Base-by-base conservation (phyloP, 2,113 vertebrate species). In the Brachyhypopomus occidentalis region DNA sequence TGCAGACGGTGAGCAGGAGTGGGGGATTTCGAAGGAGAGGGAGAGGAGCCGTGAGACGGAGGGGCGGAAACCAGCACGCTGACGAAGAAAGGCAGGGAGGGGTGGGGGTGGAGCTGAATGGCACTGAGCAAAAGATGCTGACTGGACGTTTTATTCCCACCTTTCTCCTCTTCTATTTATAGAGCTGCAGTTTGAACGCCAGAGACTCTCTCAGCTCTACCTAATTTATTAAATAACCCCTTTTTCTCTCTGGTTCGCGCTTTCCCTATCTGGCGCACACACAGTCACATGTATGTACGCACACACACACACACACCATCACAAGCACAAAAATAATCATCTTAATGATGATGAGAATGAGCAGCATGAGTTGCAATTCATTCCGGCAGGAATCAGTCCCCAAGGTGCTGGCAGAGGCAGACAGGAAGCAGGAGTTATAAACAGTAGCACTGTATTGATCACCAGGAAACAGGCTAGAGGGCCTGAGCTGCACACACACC, bases 121-220 rank as follows among this genome's bases (percentile, higher is more conserved):
- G 74, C 45, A 79, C 48, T 30, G 45, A 71, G 55, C 67, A 67
- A 66, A 80, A 84, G 82, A 82, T 86, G 86, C 86, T 87, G 86
- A 85, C 82, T 83, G 79, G 75, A 8, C 77, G 38, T 75, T 87
- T 85, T 85, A 85, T 85, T 83, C 58, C 79, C 84, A 85, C 77
- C 79, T 84, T 83, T 78, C 77, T 82, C 70, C 41, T 75, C 14
- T 38, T 75, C 84, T 87, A 85, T 87, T 87, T 84, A 85, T 85
- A 87, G 82, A 83, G 58, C 79, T 76, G 78, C 66, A 27, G 78
- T 81, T 79, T 78, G 48, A 41, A 48, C 63, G 77, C 66, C 56
- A 77, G 34, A 25, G 58, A 25, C 67, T 38, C 82, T 77, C 66
- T 78, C 78, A 72, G 58, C 70, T 71, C 55, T 72, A 78, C 84